Evolutionary conservation across 1,140 invertebrate genomes (phyloP), one percentile per base, ranked within the genome.

Genomic region (Sweltsa coloradensis): DNA sequence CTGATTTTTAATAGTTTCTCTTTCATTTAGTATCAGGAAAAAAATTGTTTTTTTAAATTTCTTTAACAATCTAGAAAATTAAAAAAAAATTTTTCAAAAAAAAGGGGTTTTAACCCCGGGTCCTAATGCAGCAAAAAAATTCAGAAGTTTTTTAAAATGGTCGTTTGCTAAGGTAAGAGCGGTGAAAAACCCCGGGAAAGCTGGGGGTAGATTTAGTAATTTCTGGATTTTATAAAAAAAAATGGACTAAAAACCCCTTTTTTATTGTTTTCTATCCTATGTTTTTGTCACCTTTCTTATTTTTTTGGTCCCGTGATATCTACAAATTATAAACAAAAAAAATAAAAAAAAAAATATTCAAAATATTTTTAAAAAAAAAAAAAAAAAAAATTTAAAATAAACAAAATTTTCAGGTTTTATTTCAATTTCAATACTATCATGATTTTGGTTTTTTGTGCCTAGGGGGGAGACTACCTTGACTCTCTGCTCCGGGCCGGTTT

Each of bases 401-500:
- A 37, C 29, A n/a, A n/a, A 31, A 18, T 16, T 3, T 37, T 9
- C 22, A 14, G 22, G 9, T 18, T 2, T 6, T 13, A 40, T 11
- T 40, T 40, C n/a, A 22, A 16, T 21, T 3, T 40, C 21, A n/a
- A n/a, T 18, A 2, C 21, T 13, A 1, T 39, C 11, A 13, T 19
- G 9, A 1, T 3, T 16, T 11, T 39, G 9, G 13, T 40, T 9
- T 16, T 40, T 7, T 16, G 5, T 40, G 19, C 11, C 4, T 50
- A 77, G 76, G 55, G 66, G 43, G 58, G 59, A 21, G 63, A 73
- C 25, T 66, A 71, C 3, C 67, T 82, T 11, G 59, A 65, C 21
- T 61, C 56, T 46, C 58, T 85, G 3, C 63, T 84, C 37, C 65
- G 68, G 21, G 74, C 74, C 53, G 57, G 85, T 2, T 83, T 83